Base-by-base conservation (phyloP, 2,797 vertebrate genomes). In the Alfaro cultratus region DNA sequence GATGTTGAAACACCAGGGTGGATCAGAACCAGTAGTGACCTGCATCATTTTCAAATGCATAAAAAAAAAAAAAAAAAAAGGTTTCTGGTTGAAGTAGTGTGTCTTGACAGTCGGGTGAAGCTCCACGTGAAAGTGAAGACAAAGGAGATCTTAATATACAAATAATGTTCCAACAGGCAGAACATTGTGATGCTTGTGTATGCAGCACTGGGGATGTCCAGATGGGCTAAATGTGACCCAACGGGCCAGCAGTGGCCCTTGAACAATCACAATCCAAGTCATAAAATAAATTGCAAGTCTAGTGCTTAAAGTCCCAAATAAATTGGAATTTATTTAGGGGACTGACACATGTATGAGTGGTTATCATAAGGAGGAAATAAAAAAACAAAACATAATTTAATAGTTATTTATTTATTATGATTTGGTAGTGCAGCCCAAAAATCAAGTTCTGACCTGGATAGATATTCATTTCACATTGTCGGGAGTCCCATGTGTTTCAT, bases 1-100 rank as follows among this genome's bases (percentile, higher is more conserved):
- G 60, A 99, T 82, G 77, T 99, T 99, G 90, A 99, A 99, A 87
- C 90, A 97, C 94, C 97, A 99, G 92, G 89, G 75, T 64, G 60
- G 43, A 39, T 60, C 80, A 12, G 75, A 81, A 74, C 84, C 83
- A 77, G 87, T 55, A 60, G 47, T 26, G 29, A 94, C 43, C 93
- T 94, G 83, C 3, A 74, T 43, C 3, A 3, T 41, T 68, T 46
- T 75, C 1, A 74, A 39, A 13, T 9, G 43, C 39, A 43, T 60
- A n/a, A n/a, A n/a, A n/a, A n/a, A n/a, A n/a, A 34, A 31, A 53
- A 31, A 71, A 43, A 7, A 47, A 5, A 47, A 18, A 49, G n/a
- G 18, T 46, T 12, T 26, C 31, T n/a, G 4, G n/a, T 39, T 15
- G 7, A 51, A n/a, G 11, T 72, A 4, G 16, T 68, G 11, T 46